Evolutionary conservation across 2,888 invertebrate genomes (phyloP).

Genomic region (Eristalinus aeneus): DNA sequence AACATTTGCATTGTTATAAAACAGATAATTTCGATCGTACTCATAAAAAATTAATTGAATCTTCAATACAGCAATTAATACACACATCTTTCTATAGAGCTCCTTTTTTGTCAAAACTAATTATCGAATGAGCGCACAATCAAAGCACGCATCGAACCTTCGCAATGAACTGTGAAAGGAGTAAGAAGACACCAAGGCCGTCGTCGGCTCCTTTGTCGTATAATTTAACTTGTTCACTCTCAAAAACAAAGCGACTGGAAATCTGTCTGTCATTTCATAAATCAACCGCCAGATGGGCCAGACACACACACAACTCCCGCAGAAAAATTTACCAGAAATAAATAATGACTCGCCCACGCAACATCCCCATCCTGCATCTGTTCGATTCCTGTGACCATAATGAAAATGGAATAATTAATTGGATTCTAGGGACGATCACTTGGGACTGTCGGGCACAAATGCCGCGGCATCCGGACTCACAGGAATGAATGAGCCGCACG

Average conservation of each 20-base stretch:
- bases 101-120: too few species aligned
- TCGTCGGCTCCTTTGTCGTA: neutral
- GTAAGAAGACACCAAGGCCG: neutral
- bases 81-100: too few species aligned
- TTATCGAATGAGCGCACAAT: too few species aligned
- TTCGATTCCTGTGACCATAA: constrained; percentile 25
- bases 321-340: constrained; percentile 51
- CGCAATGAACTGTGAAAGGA: too few species aligned
- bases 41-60: too few species aligned
- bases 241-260: constrained; percentile 8
- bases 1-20: too few species aligned
- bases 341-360: constrained; percentile 41
- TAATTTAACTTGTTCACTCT: neutral
- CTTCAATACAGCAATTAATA: too few species aligned
- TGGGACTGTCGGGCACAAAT: constrained; percentile 9
- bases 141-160: too few species aligned
- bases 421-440: constrained; percentile 40
- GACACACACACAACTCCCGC: constrained; percentile 14
- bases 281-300: constrained; percentile 44
- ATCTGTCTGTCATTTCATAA: constrained; percentile 24
- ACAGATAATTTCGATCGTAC: too few species aligned
- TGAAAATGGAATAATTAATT: constrained; percentile 62
- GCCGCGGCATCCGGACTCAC: neutral
- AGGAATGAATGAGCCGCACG: neutral
- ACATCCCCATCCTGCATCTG: constrained; percentile 1